Evolutionary conservation across 2,113 vertebrate species (phyloP).

Genomic region (Scomber scombrus): DNA sequence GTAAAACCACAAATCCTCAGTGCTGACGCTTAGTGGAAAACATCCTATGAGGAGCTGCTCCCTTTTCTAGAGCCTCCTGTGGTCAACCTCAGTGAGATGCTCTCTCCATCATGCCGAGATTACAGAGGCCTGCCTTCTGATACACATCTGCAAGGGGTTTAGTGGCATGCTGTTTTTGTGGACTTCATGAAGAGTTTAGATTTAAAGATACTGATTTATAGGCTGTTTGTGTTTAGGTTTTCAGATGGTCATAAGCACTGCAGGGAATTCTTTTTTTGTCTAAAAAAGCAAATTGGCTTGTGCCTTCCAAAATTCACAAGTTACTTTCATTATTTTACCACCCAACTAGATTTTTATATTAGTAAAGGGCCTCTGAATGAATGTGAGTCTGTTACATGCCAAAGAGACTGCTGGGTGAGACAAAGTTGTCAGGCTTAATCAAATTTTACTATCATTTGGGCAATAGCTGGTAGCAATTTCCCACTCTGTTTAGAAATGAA

Average conservation of each 20-base stretch:
- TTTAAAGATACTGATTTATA: constrained; percentile 51
- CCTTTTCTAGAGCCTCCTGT: constrained; percentile 18
- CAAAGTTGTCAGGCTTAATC: constrained; percentile 61
- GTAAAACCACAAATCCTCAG: constrained; percentile 60
- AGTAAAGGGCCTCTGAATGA: constrained; percentile 34
- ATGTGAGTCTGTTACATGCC: constrained; percentile 4
- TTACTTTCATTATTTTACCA: constrained; percentile 43
- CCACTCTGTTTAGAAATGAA: constrained; percentile 50
- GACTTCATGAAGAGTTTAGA: constrained; percentile 6
- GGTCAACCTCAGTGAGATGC: constrained; percentile 45
- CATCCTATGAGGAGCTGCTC: constrained; percentile 51
- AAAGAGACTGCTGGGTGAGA: constrained; percentile 40
- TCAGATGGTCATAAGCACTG: too few species aligned
- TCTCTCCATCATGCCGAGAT: constrained; percentile 15
- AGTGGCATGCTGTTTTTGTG: constrained; percentile 23
- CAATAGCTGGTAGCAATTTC: constrained; percentile 56
- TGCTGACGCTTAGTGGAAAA: constrained; percentile 47
- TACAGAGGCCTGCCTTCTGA: constrained; percentile 32
- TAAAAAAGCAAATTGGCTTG: not conserved
- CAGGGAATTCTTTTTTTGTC: not conserved
- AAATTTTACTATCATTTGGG: constrained; percentile 67
- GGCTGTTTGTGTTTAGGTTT: not conserved
- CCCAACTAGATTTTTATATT: constrained; percentile 28
- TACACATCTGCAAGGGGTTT: constrained; percentile 61
- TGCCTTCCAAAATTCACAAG: constrained; percentile 13